Percentiles rank a stretch among this genome's conserved stretches.
Evolutionary conservation across 1,140 invertebrate species (phyloP).

Genomic region (Conus betulinus): DNA sequence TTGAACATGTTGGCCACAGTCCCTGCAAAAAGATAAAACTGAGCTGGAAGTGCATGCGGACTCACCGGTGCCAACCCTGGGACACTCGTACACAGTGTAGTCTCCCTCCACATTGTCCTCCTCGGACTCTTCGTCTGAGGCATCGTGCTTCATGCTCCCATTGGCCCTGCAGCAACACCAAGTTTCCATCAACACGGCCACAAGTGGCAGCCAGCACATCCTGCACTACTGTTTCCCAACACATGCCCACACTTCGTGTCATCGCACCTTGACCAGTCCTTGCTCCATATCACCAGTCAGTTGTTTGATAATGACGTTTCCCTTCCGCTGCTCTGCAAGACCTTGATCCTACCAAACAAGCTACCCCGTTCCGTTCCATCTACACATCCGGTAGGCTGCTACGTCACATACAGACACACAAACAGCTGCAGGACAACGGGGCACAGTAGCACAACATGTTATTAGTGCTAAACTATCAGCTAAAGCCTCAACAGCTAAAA

Average conservation of each 20-base stretch:
- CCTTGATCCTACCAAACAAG: no score
- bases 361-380: no score
- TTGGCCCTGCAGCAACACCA: conserved; percentile 59
- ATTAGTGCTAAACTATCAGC: no score
- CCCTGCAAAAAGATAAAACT: neutral
- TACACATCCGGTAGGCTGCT: no score
- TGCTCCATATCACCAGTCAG: neutral
- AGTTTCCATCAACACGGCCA: neutral
- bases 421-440: no score
- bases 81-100: conserved; percentile 99
- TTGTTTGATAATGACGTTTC: no score
- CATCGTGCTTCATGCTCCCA: conserved; percentile 76
- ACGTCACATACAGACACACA: no score
- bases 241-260: neutral
- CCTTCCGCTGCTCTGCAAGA: no score
- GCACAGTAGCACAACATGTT: no score
- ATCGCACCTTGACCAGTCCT: neutral
- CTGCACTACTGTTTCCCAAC: no score
- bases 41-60: conserved; percentile 48
- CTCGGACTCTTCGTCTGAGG: conserved; percentile 95
- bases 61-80: conserved; percentile 95
- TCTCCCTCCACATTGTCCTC: conserved; percentile 97
- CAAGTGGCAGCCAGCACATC: neutral
- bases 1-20: neutral
- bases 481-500: no score